phyloP scores from a whole-genome alignment of 2,113 vertebrate species.

The Panthera tigris region DNA sequence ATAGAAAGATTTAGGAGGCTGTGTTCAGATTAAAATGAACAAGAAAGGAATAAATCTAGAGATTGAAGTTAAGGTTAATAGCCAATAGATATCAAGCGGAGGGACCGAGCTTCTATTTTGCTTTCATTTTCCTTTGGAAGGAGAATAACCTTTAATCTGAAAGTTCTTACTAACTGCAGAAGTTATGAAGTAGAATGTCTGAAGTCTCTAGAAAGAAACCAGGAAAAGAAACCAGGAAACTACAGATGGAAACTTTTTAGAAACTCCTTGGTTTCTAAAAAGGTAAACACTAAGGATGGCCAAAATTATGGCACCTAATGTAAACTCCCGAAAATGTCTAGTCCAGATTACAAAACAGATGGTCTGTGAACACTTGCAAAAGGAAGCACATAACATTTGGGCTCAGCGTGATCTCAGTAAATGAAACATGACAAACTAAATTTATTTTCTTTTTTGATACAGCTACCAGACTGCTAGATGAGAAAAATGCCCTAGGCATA shows the following conservation, averaged over 20 bases:
- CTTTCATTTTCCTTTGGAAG: not conserved
- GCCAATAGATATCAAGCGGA: not conserved
- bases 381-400: conserved; percentile 25
- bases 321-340: conserved; percentile 28
- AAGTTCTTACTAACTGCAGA: not conserved
- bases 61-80: not conserved
- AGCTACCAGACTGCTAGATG: conserved; percentile 23
- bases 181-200: not conserved
- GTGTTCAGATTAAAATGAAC: not conserved
- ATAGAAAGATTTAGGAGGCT: not conserved
- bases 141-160: not conserved
- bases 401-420: conserved; percentile 49
- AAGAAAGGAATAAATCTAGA: not conserved
- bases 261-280: conserved; percentile 38
- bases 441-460: conserved; percentile 47
- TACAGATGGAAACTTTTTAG: not conserved
- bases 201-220: not conserved
- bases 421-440: conserved; percentile 63
- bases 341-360: conserved; percentile 56
- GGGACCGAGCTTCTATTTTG: not conserved
- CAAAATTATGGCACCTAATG: conserved; percentile 23
- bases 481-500: not conserved
- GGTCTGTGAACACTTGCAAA: conserved; percentile 37
- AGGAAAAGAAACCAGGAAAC: not conserved
- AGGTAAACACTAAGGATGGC: conserved; percentile 22